Evolutionary conservation across 1,140 invertebrate genomes (phyloP), one percentile per base, ranked within the genome.

Genomic region (Sinonovacula constricta): DNA sequence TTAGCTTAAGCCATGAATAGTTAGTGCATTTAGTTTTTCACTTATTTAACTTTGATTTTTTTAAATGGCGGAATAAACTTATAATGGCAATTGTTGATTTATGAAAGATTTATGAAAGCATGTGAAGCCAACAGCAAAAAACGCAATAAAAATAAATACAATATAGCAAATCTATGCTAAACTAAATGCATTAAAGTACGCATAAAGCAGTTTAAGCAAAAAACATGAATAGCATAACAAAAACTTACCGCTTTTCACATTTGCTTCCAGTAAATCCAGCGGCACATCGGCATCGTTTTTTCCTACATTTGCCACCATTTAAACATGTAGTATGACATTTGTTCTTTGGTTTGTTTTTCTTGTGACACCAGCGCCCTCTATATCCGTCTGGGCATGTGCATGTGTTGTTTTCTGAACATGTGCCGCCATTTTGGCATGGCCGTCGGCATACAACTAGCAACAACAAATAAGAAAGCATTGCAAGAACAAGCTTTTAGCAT

Each of bases 291-390:
- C 75, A 78, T 30, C 56, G 60, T 28, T 51, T 45, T 28, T 70
- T 78, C n/a, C 57, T 15, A 39, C 75, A 78, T 69, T 57, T 67
- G 18, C 75, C 75, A 10, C 75, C 75, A 53, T 78, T 78, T 26
- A 69, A 63, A 54, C 75, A 78, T 28, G 33, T 26, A 7, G 39
- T 31, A 5, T 54, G 66, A 22, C 75, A 78, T 53, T 33, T 65
- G 33, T 22, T 45, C 18, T 45, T 36, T 3, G 26, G 49, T 39
- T 33, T 36, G 30, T 51, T 60, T 22, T 56, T 24, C 36, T 63
- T 60, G 39, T 78, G 75, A 68, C 75, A 78, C 75, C 75, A 78
- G n/a, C 67, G 53, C 33, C 75, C 75, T 70, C 75, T 70, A 28
- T 53, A 78, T 28, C 66, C 75, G 15, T 59, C 66, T 12, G 65